A percentile compares a stretch with the other conserved stretches of the same genome.
These are phyloP conservation scores for Fabriciana adippe DNA, from an alignment of 2,888 invertebrate genomes.

Conservation along the genomic window DNA sequence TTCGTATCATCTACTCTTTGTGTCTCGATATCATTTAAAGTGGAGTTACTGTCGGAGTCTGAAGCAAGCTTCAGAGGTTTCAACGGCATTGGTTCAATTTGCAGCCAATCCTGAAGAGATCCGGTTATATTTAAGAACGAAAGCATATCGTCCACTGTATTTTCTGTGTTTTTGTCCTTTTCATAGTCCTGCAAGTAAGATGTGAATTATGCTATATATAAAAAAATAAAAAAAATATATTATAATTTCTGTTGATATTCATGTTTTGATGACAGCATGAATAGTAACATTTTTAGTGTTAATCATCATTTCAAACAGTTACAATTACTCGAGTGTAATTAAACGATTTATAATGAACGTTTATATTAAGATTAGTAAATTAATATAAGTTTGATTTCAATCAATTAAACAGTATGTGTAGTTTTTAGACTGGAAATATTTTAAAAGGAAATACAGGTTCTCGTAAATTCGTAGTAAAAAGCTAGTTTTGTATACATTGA, in stretches of 20 bases:
- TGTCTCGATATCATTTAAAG: constrained; percentile 40
- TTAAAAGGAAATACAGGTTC: background rate
- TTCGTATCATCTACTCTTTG: constrained; percentile 34
- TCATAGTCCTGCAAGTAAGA: constrained; percentile 33
- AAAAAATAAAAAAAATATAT: background rate
- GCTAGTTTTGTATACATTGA: background rate
- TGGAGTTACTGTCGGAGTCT: constrained; percentile 43
- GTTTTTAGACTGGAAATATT: too few species aligned
- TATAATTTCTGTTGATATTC: background rate
- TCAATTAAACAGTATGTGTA: too few species aligned
- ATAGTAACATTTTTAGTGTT: too few species aligned
- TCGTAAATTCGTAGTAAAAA: background rate
- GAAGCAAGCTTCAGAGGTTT: constrained; percentile 47
- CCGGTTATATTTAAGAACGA: constrained; percentile 68
- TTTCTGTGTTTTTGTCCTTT: constrained; percentile 26
- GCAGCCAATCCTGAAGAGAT: constrained; percentile 66
- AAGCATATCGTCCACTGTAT: constrained; percentile 52
- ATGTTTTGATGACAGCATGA: too few species aligned
- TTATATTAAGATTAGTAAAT: too few species aligned
- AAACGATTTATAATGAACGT: too few species aligned
- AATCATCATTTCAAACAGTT: too few species aligned
- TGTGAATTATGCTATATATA: background rate
- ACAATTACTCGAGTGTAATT: too few species aligned
- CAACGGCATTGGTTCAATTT: constrained; percentile 62
- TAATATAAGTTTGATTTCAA: too few species aligned